Base-by-base conservation (phyloP, 2,797 vertebrate genomes). In the Podargus strigoides region DNA sequence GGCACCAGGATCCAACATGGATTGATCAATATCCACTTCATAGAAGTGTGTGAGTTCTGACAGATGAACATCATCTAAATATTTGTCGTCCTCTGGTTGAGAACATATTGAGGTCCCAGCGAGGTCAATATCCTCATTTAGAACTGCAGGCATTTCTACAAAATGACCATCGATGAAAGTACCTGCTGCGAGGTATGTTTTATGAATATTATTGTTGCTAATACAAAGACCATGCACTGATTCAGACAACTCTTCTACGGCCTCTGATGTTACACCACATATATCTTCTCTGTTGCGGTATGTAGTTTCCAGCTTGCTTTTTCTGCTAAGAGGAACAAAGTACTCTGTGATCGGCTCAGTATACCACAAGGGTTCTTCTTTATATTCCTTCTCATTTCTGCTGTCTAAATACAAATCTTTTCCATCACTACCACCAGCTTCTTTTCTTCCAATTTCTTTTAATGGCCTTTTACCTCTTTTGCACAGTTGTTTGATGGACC, bases 1-100 rank as follows among this genome's bases (percentile, higher is more conserved):
- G 99, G 99, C 99, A 99, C 99, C 99, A 98, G 99, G 98, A 99
- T 99, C 99, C 99, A 99, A 99, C 99, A 99, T 99, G 99, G 99
- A 99, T 99, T 99, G 99, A 98, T 99, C 99, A 98, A 99, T 99
- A 96, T 99, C 99, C 86, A 99, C 99, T 99, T 99, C 99, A 98
- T 99, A 99, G 99, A 99, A 99, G 99, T 99, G 98, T 69, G 99
- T 99, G 97, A 99, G 98, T 99, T 99, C 99, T 96, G 98, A 98
- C 49, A 99, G 99, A 99, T 99, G 99, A 99, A 99, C 98, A 97
- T 99, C 99, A 99, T 99, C 99, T 98, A 99, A 98, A 98, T 99
- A 98, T 96, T 97, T 98, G 97, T 98, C 97, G 98, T 99, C 99
- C 99, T 99, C 99, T 81, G 98, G 98, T 97, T 98, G 99, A 99